These are phyloP conservation scores for Simalia tracyae DNA, from an alignment of 2,797 vertebrate genomes.

Conservation along the genomic window DNA sequence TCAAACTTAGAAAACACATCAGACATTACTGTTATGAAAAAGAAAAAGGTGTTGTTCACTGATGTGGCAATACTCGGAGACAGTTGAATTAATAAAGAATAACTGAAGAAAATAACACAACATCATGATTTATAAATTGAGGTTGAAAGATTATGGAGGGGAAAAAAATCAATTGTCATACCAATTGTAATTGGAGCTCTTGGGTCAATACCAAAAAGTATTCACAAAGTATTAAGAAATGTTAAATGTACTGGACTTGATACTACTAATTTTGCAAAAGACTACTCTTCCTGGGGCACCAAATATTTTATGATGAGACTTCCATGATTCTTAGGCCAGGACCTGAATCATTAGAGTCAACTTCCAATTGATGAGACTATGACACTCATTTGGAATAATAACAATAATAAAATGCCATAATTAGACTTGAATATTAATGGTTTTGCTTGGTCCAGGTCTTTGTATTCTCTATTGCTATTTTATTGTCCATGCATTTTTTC, in stretches of 20 bases:
- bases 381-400: not conserved
- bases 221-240: not conserved
- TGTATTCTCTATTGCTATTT: not conserved
- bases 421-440: not conserved
- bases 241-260: not conserved
- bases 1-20: not conserved
- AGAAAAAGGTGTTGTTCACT: not conserved
- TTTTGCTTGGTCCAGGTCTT: not conserved
- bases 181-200: not conserved
- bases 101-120: not conserved
- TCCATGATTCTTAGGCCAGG: not conserved
- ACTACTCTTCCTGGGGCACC: not conserved
- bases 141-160: not conserved
- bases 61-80: not conserved
- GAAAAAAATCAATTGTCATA: not conserved
- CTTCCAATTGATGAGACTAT: not conserved
- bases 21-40: not conserved
- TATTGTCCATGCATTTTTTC: not conserved
- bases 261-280: not conserved
- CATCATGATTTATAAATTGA: not conserved
- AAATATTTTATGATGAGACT: not conserved
- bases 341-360: not conserved
- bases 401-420: not conserved
- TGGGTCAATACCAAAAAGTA: not conserved
- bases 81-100: not conserved